Evolutionary conservation across 2,113 vertebrate genomes (phyloP).

Genomic region (Myocastor coypus): DNA sequence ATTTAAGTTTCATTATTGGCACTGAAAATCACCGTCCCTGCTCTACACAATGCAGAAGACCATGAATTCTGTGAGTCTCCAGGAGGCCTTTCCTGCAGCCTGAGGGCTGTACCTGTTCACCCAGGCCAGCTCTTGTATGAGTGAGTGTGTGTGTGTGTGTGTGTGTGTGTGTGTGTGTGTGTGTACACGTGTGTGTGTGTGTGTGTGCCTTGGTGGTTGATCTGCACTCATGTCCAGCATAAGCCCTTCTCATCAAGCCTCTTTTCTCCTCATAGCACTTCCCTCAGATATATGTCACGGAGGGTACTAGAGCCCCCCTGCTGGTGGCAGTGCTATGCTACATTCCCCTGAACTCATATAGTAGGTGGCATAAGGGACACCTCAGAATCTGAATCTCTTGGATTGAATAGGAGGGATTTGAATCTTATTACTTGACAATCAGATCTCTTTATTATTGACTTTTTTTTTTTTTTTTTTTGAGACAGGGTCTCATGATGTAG

Average conservation of each 20-base stretch:
- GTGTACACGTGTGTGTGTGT: not conserved
- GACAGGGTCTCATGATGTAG: not conserved
- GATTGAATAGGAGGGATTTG: not conserved
- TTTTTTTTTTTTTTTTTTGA: too few relatives aligned
- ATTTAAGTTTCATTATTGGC: constrained; percentile 66
- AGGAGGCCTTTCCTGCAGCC: not conserved
- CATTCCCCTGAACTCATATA: not conserved
- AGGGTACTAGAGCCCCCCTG: not conserved
- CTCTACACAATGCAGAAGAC: not conserved
- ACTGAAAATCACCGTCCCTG: constrained; percentile 36
- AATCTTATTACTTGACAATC: not conserved
- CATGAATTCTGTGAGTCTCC: constrained; percentile 13
- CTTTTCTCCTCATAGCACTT: not conserved
- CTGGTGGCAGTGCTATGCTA: not conserved
- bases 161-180: not conserved
- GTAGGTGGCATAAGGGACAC: not conserved
- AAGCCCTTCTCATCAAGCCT: not conserved
- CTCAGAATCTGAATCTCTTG: not conserved
- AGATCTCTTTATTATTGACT: not conserved
- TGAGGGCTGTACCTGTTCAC: not conserved
- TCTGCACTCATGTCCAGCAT: not conserved
- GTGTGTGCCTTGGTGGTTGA: not conserved
- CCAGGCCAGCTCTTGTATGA: not conserved
- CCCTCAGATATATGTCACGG: not conserved
- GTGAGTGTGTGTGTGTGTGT: not conserved